A percentile compares a stretch with the other conserved stretches of the same genome.
Conservation (phyloP, 2,888 invertebrate species). For the Temnothorax unifasciatus region DNA sequence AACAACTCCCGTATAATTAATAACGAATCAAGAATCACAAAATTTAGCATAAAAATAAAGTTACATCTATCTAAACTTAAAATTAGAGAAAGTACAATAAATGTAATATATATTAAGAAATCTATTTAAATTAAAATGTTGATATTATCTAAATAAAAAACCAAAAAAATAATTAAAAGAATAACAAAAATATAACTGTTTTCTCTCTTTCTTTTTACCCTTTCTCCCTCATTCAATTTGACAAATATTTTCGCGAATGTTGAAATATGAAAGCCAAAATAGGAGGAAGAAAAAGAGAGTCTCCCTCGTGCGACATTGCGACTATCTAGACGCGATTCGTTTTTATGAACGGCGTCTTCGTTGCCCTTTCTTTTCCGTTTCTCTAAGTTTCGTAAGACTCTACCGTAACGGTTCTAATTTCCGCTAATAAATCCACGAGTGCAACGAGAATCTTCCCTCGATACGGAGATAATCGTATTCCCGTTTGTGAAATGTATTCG, state of each 20-base stretch:
- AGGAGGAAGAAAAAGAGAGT: not conserved
- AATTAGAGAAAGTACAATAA: not conserved
- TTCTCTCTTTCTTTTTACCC: not conserved
- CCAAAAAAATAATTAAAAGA: not conserved
- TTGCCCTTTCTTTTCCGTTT: constrained; percentile 65
- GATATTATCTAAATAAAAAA: not conserved
- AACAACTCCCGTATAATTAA: not conserved
- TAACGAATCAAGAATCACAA: not conserved
- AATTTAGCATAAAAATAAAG: not conserved
- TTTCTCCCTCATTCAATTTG: not conserved
- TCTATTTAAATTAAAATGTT: not conserved
- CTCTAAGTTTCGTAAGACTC: constrained; percentile 68
- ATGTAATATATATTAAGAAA: not conserved
- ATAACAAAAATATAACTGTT: not conserved
- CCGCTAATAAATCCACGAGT: constrained; percentile 82
- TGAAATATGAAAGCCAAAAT: constrained; percentile 11
- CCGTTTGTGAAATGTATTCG: constrained; percentile 83
- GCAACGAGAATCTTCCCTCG: constrained; percentile 73
- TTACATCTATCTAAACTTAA: not conserved
- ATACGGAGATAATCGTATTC: constrained; percentile 81
- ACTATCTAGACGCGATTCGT: constrained; percentile 47
- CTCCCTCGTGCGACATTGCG: constrained; percentile 25
- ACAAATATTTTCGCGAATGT: constrained; percentile 17
- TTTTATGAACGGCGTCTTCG: constrained; percentile 61
- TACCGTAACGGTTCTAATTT: constrained; percentile 80